phyloP scores from a whole-genome alignment of 2,113 vertebrate species.

The Atrichornis clamosus region DNA sequence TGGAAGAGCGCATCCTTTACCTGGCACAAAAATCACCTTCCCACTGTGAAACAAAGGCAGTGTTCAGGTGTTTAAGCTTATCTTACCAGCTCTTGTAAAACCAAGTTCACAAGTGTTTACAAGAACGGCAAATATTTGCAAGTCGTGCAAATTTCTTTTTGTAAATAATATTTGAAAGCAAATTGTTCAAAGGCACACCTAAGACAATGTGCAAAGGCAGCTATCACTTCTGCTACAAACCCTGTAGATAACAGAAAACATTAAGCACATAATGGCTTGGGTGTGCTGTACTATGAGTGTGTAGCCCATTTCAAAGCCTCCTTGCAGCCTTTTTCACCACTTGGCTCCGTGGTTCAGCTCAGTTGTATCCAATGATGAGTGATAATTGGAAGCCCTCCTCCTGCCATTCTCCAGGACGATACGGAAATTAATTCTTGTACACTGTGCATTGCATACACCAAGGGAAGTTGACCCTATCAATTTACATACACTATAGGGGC shows the following conservation, averaged over 20 bases:
- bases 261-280: not conserved
- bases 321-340: not conserved
- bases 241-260: not conserved
- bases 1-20: not conserved
- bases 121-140: not conserved
- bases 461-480: slow-evolving; percentile 77
- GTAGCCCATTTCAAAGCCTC: not conserved
- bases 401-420: slow-evolving; percentile 52
- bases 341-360: not conserved
- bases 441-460: slow-evolving; percentile 43
- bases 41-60: not conserved
- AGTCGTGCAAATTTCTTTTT: not conserved
- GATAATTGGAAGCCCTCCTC: slow-evolving; percentile 63
- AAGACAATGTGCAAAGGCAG: not conserved
- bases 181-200: not conserved
- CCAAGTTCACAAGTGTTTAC: not conserved
- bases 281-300: not conserved
- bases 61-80: not conserved
- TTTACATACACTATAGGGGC: slow-evolving; percentile 72
- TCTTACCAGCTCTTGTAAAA: not conserved
- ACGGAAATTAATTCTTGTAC: slow-evolving; percentile 78
- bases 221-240: not conserved
- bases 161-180: not conserved
- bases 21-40: not conserved
- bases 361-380: slow-evolving; percentile 33